These are phyloP conservation scores for Cynoglossus semilaevis DNA, from an alignment of 2,113 vertebrate genomes.

Conservation along the genomic window DNA sequence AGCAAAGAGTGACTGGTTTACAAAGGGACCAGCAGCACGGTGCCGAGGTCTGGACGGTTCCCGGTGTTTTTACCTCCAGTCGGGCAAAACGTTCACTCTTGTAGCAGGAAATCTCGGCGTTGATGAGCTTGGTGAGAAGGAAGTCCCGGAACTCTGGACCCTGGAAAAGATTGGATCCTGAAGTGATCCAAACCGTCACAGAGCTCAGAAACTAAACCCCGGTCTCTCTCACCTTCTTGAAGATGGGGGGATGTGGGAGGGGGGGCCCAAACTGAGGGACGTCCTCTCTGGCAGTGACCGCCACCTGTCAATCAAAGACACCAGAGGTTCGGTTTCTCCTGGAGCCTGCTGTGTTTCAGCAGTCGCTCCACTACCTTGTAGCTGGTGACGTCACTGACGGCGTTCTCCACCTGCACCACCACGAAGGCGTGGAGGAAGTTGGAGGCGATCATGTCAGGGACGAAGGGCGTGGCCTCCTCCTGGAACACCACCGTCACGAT, in stretches of 20 bases:
- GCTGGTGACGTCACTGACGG: constrained; percentile 54
- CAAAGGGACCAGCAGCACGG: no score
- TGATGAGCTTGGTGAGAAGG: constrained; percentile 94
- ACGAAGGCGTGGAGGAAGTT: constrained; percentile 95
- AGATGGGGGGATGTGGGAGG: constrained; percentile 84
- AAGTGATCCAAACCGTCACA: no score
- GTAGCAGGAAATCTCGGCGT: constrained; percentile 90
- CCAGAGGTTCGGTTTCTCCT: no score
- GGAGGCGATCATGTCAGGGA: constrained; percentile 95
- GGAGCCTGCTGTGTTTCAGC: no score
- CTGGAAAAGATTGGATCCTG: constrained; percentile 58
- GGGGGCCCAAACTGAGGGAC: constrained; percentile 88
- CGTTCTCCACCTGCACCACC: constrained; percentile 85
- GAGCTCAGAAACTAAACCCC: background rate
- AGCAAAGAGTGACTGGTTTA: background rate
- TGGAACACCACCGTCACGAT: constrained; percentile 93
- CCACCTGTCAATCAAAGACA: constrained; percentile 83
- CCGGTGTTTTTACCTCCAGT: constrained; percentile 82
- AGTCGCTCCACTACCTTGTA: no score
- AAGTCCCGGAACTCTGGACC: constrained; percentile 90
- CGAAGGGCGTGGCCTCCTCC: constrained; percentile 92
- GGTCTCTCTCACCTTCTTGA: constrained; percentile 82
- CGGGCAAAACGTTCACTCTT: constrained; percentile 93
- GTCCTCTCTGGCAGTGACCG: constrained; percentile 89
- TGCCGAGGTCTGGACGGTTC: background rate